These are phyloP conservation scores for Microcaecilia unicolor DNA, from an alignment of 2,797 vertebrate species.

Conservation along the genomic window DNA sequence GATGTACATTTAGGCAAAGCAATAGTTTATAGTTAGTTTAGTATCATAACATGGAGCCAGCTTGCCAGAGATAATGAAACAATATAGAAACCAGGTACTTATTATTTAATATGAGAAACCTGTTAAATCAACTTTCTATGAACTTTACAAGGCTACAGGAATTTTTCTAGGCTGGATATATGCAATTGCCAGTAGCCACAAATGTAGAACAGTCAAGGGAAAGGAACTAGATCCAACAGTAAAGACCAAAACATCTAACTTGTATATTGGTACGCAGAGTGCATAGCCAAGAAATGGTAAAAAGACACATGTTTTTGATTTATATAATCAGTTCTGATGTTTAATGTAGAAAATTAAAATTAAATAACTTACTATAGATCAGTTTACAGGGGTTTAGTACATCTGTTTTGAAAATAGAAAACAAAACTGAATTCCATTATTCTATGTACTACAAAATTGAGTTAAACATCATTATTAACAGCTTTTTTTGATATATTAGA, in stretches of 20 bases:
- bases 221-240: background rate
- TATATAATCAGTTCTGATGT: conserved; percentile 33
- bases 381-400: conserved; percentile 63
- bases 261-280: background rate
- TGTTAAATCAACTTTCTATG: background rate
- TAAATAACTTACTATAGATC: conserved; percentile 53
- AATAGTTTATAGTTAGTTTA: too few species aligned
- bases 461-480: conserved; percentile 56
- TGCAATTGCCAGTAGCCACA: background rate
- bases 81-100: background rate
- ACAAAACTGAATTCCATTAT: conserved; percentile 63
- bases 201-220: background rate
- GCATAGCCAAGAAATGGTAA: conserved; percentile 31
- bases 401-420: conserved; percentile 71
- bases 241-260: background rate
- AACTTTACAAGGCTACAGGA: background rate
- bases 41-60: fast-evolving
- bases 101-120: background rate
- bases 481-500: background rate
- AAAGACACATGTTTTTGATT: conserved; percentile 47
- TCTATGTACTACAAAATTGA: conserved; percentile 62
- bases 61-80: background rate
- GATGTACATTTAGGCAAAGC: too few species aligned
- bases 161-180: background rate
- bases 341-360: conserved; percentile 44